These are phyloP conservation scores for Periophthalmodon schlosseri DNA, from an alignment of 2,113 vertebrate genomes.

Conservation along the genomic window DNA sequence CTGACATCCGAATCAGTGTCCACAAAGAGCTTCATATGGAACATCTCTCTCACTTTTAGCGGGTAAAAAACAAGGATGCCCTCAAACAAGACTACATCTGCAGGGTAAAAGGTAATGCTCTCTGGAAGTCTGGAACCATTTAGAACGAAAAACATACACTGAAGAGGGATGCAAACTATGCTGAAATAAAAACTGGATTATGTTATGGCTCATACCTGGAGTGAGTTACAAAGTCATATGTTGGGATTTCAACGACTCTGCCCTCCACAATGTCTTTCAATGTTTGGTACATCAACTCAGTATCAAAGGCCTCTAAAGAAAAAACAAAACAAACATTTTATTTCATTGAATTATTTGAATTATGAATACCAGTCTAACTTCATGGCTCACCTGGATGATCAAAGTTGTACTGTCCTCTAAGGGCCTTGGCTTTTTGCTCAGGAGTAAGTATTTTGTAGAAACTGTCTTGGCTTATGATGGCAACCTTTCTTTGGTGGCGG, in stretches of 20 bases:
- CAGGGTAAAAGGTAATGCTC: slow-evolving; percentile 88
- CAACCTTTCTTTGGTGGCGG: slow-evolving; percentile 89
- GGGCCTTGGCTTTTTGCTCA: slow-evolving; percentile 90
- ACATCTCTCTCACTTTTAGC: slow-evolving; percentile 94
- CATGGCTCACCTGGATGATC: slow-evolving; percentile 88
- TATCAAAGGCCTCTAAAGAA: slow-evolving; percentile 91
- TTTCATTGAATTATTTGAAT: neutral
- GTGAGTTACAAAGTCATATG: slow-evolving; percentile 94
- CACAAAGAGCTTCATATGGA: slow-evolving; percentile 96
- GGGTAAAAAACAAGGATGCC: slow-evolving; percentile 96
- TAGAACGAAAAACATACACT: slow-evolving; percentile 4
- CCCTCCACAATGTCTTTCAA: slow-evolving; percentile 90
- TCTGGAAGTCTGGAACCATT: slow-evolving; percentile 80
- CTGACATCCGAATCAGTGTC: slow-evolving; percentile 95
- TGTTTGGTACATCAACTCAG: slow-evolving; percentile 90
- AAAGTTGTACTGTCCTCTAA: slow-evolving; percentile 97
- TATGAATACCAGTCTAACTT: neutral
- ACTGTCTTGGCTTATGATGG: slow-evolving; percentile 93
- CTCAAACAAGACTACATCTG: slow-evolving; percentile 92
- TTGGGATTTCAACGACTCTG: slow-evolving; percentile 89
- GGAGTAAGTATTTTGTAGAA: slow-evolving; percentile 91
- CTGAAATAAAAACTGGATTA: neutral
- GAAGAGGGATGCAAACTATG: neutral
- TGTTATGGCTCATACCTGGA: slow-evolving; percentile 79
- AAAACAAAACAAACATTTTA: neutral